Conservation (phyloP, 1,140 invertebrate species). For the Bacillus rossius region DNA sequence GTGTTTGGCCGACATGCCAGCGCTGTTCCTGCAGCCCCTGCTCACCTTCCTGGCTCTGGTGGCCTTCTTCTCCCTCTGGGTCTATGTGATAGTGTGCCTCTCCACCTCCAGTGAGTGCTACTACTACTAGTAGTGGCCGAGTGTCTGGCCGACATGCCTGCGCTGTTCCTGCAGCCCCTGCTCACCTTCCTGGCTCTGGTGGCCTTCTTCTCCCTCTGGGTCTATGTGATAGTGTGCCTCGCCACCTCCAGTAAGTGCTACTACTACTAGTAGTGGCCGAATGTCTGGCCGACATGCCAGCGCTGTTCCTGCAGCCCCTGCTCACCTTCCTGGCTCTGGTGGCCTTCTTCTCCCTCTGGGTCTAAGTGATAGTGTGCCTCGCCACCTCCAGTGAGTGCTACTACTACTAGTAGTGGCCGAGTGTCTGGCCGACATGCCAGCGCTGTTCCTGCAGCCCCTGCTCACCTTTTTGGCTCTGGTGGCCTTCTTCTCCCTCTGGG, state of each 20-base stretch:
- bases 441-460: constrained; percentile 81
- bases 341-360: constrained; percentile 80
- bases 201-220: constrained; percentile 80
- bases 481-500: constrained; percentile 80
- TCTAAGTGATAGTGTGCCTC: constrained; percentile 65
- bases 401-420: too few relatives aligned
- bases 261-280: too few relatives aligned
- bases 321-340: constrained; percentile 75
- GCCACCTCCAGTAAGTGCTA: constrained; percentile 66
- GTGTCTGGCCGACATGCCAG: constrained; percentile 74
- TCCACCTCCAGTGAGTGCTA: constrained; percentile 66
- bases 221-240: constrained; percentile 65
- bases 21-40: constrained; percentile 81
- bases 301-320: constrained; percentile 81
- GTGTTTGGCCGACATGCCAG: constrained; percentile 74
- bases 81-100: constrained; percentile 65
- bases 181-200: constrained; percentile 75
- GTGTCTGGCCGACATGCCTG: constrained; percentile 74
- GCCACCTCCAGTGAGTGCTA: constrained; percentile 66
- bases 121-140: too few relatives aligned
- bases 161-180: constrained; percentile 81
- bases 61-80: constrained; percentile 80
- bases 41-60: constrained; percentile 75
- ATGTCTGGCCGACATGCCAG: constrained; percentile 74
- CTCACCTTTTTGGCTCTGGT: constrained; percentile 75